Evolutionary conservation across 2,113 vertebrate species (phyloP), one percentile per base, ranked within the genome.

Genomic region (Embiotoca jacksoni): DNA sequence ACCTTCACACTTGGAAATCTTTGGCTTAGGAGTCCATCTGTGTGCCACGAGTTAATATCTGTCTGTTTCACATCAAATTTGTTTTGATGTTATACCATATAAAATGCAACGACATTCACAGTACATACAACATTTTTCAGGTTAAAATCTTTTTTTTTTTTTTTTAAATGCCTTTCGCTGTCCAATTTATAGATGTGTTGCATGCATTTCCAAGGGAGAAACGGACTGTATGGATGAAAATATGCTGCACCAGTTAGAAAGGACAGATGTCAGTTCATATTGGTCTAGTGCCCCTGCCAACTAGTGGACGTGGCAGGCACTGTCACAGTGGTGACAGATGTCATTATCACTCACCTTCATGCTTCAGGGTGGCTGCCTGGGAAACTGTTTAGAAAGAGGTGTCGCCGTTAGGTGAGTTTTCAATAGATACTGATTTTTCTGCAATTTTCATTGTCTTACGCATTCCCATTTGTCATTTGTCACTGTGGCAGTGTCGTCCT

Each of bases 331-430:
- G 32, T 73, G 75, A 70, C 75, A 72, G 41, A 49, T 80, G 65
- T 69, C 76, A 83, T 83, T 77, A 88, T 88, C 77, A 31, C 65
- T 84, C 78, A 75, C 66, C 72, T 80, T 84, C 78, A 84, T 55
- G 66, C 61, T 58, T 83, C 39, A 33, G 68, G 53, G 35, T 14
- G 65, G 75, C 72, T 80, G 70, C 60, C 66, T 37, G 54, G 39
- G 47, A 87, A 82, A 57, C 56, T 16, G 68, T 82, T 88, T 80
- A 63, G 39, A 82, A 60, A 1, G 47, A 85, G 58, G 79, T 83
- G 83, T 72, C 81, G 77, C 37, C n/a, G 5, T 41, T 13, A 53
- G 30, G 41, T 5, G 44, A 75, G 55, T n/a, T 23, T 69, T 65
- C 37, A 60, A 36, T 36, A 67, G 71, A 70, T 75, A 65, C 69